These are phyloP conservation scores for Oxystoma pomonae DNA, from an alignment of 2,888 invertebrate species.

Conservation along the genomic window DNA sequence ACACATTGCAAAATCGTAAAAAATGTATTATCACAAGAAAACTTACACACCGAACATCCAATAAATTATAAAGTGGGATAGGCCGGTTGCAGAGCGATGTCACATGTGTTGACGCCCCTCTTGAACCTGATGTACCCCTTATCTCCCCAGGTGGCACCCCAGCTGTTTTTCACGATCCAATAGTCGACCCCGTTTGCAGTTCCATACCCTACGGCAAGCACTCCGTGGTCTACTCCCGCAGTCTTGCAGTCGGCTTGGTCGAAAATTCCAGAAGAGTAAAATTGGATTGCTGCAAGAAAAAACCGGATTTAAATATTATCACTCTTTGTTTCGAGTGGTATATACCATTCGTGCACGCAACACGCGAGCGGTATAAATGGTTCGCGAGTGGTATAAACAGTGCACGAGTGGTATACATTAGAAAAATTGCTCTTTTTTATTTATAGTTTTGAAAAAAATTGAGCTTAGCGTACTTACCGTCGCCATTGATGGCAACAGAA, in stretches of 20 bases:
- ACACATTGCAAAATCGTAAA: too few relatives aligned
- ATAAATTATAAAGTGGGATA: neutral
- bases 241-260: neutral
- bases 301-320: too few relatives aligned
- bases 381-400: too few relatives aligned
- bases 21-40: too few relatives aligned
- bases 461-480: too few relatives aligned
- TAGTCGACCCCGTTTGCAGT: conserved; percentile 55
- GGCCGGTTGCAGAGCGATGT: neutral
- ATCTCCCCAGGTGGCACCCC: conserved; percentile 47
- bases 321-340: too few relatives aligned
- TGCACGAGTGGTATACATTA: too few relatives aligned
- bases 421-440: too few relatives aligned
- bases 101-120: conserved; percentile 10
- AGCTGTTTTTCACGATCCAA: conserved; percentile 69
- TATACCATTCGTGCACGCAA: too few relatives aligned
- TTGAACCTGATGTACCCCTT: conserved; percentile 38
- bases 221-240: conserved; percentile 71
- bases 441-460: too few relatives aligned
- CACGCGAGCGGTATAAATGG: too few relatives aligned
- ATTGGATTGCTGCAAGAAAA: neutral
- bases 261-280: neutral
- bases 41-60: too few relatives aligned
- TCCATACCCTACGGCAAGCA: conserved; percentile 69
- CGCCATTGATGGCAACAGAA: conserved; percentile 18